Base-by-base conservation (phyloP, 1,140 invertebrate species). In the Aphis craccivora region DNA sequence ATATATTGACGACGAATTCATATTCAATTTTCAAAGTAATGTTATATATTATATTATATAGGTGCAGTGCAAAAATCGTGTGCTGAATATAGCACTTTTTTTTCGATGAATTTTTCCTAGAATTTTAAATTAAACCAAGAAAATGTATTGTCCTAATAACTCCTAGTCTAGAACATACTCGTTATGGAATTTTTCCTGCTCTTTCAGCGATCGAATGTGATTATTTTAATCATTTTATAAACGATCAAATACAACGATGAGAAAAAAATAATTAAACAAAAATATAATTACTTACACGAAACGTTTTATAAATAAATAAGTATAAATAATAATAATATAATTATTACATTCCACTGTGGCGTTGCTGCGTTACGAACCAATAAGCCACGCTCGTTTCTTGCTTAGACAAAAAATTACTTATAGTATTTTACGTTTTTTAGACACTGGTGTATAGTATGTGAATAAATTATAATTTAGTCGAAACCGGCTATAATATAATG, bases 11-110 rank as follows among this genome's bases (percentile, higher is more conserved):
- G n/a, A 40, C 22, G 48, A 89, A 89, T 89, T 40, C 23, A 11
- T 37, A 89, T 53, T 89, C 30, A 37, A 40, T 89, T 89, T 53
- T 37, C n/a, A 89, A 89, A 89, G 35, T 89, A 18, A 43, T 48
- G 43, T 86, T 48, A 20, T 86, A n/a, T 14, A 30, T 84, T 83
- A 83, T 81, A 81, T 81, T 11, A 81, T 83, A 40, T 83, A 40
- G 81, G 22, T 35, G 11, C 23, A 53, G 40, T 25, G 43, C 83
- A 40, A 20, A 48, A 30, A 53, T 89, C 48, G 87, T 89, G 87
- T 89, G n/a, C 87, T 8, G 48, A 89, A 89, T 76, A 76, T n/a
- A 35, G 14, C 25, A 30, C 30, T 67, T 76, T n/a, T 67, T 60
- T 25, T 11, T 30, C 60, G 60, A n/a, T 76, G 1, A 18, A 76